These are phyloP conservation scores for Germaria angustata DNA, from an alignment of 2,888 invertebrate genomes.

Conservation along the genomic window DNA sequence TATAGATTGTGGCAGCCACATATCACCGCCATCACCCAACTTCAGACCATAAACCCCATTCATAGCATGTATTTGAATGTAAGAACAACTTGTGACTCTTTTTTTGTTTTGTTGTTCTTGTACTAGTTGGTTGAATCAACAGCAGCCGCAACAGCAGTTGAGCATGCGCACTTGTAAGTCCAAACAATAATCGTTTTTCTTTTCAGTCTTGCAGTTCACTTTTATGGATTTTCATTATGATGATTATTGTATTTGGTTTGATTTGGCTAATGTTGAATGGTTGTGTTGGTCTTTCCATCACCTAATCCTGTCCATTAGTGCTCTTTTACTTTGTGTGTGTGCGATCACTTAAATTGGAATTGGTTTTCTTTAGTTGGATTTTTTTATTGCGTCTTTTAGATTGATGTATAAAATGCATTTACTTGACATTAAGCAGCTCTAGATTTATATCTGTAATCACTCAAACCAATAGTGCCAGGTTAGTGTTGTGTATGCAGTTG, in stretches of 20 bases:
- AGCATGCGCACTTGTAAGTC: conserved; percentile 59
- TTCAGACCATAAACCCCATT: background rate
- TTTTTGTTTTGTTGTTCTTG: too few relatives aligned
- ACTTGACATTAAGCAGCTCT: conserved; percentile 70
- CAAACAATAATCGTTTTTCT: conserved; percentile 48
- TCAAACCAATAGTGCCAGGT: conserved; percentile 66
- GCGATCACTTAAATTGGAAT: conserved; percentile 7
- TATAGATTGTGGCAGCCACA: background rate
- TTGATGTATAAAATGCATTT: conserved; percentile 69
- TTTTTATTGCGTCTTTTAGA: conserved; percentile 52
- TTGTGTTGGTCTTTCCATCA: conserved; percentile 26
- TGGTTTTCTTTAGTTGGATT: conserved; percentile 14
- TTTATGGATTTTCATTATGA: conserved; percentile 63
- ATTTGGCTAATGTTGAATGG: background rate
- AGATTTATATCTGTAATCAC: conserved; percentile 69
- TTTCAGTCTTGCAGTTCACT: conserved; percentile 30
- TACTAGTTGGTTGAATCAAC: background rate
- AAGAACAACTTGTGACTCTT: too few relatives aligned
- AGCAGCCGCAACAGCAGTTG: conserved; percentile 34
- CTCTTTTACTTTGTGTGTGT: background rate
- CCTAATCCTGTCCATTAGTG: conserved; percentile 53
- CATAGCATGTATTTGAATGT: background rate
- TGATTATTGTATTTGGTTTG: conserved; percentile 20
- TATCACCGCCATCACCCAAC: conserved; percentile 30
- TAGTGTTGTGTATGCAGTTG: conserved; percentile 48